phyloP scores from a whole-genome alignment of 2,888 invertebrate species.

The Drosophila lacicola region DNA sequence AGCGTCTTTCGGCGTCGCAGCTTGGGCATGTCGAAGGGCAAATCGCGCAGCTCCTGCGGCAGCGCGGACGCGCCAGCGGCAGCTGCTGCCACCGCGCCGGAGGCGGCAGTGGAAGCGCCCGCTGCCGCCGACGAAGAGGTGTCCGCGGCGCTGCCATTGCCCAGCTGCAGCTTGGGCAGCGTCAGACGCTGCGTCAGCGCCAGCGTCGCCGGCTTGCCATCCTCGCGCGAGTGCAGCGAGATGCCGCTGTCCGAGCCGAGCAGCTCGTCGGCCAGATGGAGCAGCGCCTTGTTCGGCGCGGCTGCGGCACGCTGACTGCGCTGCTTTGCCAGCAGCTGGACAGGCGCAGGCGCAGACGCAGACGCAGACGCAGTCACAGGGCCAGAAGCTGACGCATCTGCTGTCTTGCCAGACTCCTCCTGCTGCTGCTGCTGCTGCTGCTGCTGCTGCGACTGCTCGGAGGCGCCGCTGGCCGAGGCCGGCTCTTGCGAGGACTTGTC shows the following conservation, averaged over 20 bases:
- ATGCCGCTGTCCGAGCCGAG: slow-evolving; percentile 95
- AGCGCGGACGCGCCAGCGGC: slow-evolving; percentile 78
- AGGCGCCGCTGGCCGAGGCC: slow-evolving; percentile 85
- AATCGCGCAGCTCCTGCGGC: slow-evolving; percentile 90
- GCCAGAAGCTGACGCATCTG: not conserved
- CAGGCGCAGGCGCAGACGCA: slow-evolving; percentile 60
- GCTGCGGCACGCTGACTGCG: slow-evolving; percentile 83
- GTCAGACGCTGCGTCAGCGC: slow-evolving; percentile 87
- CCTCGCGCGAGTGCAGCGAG: slow-evolving; percentile 93
- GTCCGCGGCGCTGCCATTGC: slow-evolving; percentile 70
- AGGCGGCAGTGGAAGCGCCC: not conserved
- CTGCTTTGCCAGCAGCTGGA: slow-evolving; percentile 13
- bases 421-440: slow-evolving; percentile 39
- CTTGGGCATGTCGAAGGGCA: slow-evolving; percentile 96
- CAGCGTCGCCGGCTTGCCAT: slow-evolving; percentile 87
- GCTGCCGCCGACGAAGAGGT: slow-evolving; percentile 46
- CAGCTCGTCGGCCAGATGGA: slow-evolving; percentile 88
- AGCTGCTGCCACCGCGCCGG: not conserved
- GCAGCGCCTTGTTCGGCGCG: slow-evolving; percentile 90
- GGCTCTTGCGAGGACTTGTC: slow-evolving; percentile 96
- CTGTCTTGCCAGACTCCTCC: slow-evolving; percentile 36
- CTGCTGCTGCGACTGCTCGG: slow-evolving; percentile 91
- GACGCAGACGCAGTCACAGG: slow-evolving; percentile 58
- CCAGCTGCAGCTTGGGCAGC: slow-evolving; percentile 86
- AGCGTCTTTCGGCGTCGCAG: slow-evolving; percentile 89